Base-by-base conservation (phyloP, 1,140 invertebrate genomes). In the Meteorus sp. region DNA sequence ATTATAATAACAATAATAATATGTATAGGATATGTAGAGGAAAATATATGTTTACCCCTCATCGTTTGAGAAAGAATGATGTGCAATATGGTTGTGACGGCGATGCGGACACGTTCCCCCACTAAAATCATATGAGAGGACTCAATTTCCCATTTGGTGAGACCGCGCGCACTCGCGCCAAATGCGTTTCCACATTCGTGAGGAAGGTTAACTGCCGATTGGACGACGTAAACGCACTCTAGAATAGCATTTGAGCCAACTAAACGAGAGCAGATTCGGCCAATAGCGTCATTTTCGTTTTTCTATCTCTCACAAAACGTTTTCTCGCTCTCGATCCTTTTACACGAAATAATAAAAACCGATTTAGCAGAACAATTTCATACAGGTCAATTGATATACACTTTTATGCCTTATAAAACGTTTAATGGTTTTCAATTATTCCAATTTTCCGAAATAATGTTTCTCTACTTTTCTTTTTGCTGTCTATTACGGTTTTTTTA, bases 81-180 rank as follows among this genome's bases (percentile, higher is more conserved):
- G n/a, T n/a, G 27, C 35, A 39, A 39, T 39, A 39, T 39, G 35
- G 8, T 11, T 13, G n/a, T n/a, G n/a, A 15, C 35, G 27, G 41
- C 56, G 56, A 66, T 62, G 56, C 51, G 60, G 64, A n/a, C 70
- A 70, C 72, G 72, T 71, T 66, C 64, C 48, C 48, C 60, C 35
- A 71, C 63, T 76, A 73, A 75, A 76, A 74, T 74, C 60, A 57
- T 68, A 73, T 61, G 69, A n/a, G n/a, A 70, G 56, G 64, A 67
- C 72, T 72, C 68, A 71, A 68, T 71, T 71, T 72, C 70, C 72
- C 67, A 75, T 75, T 75, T 75, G 62, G 60, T 50, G 41, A 47
- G 50, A 43, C 47, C 43, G 29, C 35, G n/a, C 37, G n/a, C 22
- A 17, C 22, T 41, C 43, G 25, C 47, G 15, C 48, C 53, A 60